Evolutionary conservation across 2,888 invertebrate species (phyloP), one percentile per base, ranked within the genome.

Genomic region (Anthrax anthrax): DNA sequence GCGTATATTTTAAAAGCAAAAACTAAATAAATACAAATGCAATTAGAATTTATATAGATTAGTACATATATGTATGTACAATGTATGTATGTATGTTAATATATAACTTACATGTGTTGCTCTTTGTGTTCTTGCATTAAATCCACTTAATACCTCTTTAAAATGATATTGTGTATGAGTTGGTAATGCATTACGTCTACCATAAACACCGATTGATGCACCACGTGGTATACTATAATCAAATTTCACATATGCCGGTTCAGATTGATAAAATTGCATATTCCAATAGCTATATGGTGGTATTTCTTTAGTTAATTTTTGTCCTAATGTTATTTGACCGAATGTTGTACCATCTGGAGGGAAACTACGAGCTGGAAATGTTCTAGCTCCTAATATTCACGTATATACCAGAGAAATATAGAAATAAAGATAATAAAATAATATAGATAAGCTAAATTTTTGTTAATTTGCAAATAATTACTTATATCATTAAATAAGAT

Each of bases 101-200:
- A n/a, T n/a, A n/a, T n/a, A n/a, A 80, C 84, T 85, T 76, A 90
- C 87, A 73, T 89, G 84, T 60, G 88, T 85, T 44, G 87, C 84
- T 59, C 89, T 74, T 14, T 83, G 83, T 47, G 83, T 84, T 61
- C 89, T 75, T 36, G 84, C 87, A 68, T 87, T 89, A 65, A 88
- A 89, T 50, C 89, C 89, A 61, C 86, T 89, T 45, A 95, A 73
- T 43, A 92, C 87, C 72, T 95, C 91, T 63, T 94, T 77, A 60
- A 96, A 89, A 67, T 97, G 94, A 69, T 96, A 94, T 64, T 94
- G 90, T 29, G 95, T 94, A 61, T 96, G 91, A 3, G 96, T 92
- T 4, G 97, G 97, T 47, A 94, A 72, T 39, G 92, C 89, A 63
- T 94, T 95, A 57, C 92, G 77, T 55, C 96, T 75, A 2, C 91